A percentile compares a stretch with the other conserved stretches of the same genome.
These are phyloP conservation scores for Halcyon leucocephala DNA, from an alignment of 2,797 vertebrate genomes.

Conservation along the genomic window DNA sequence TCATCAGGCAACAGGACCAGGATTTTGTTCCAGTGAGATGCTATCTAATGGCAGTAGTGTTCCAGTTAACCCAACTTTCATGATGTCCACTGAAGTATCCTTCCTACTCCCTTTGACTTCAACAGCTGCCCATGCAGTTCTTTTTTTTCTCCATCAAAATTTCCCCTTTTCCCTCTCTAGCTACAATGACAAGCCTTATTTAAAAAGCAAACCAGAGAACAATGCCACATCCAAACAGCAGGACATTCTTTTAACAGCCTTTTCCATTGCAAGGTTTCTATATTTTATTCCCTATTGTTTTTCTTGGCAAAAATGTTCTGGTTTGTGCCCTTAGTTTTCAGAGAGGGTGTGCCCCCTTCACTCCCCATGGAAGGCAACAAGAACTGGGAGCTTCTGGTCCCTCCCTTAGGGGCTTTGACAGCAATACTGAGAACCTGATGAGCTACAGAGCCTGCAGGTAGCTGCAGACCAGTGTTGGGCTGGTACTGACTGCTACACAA, in stretches of 20 bases:
- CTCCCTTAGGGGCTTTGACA: neutral
- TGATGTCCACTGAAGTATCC: neutral
- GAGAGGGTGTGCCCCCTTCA: neutral
- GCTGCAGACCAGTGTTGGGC: neutral
- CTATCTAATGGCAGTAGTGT: neutral
- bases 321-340: neutral
- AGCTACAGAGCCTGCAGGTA: neutral
- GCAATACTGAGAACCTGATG: neutral
- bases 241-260: slow-evolving; percentile 1
- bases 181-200: neutral
- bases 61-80: neutral
- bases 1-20: neutral
- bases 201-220: slow-evolving; percentile 11
- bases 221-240: slow-evolving; percentile 6
- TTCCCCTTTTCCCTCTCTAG: neutral
- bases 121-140: neutral
- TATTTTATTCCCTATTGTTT: neutral
- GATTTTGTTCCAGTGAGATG: neutral
- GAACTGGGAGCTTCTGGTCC: neutral
- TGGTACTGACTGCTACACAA: neutral
- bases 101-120: neutral
- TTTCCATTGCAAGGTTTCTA: neutral
- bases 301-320: neutral
- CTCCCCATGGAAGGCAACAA: neutral
- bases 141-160: neutral